Percentiles rank a stretch among this genome's conserved stretches.
phyloP scores from a whole-genome alignment of 2,113 vertebrate species.

The Pseudolaguvia tuberculata region DNA sequence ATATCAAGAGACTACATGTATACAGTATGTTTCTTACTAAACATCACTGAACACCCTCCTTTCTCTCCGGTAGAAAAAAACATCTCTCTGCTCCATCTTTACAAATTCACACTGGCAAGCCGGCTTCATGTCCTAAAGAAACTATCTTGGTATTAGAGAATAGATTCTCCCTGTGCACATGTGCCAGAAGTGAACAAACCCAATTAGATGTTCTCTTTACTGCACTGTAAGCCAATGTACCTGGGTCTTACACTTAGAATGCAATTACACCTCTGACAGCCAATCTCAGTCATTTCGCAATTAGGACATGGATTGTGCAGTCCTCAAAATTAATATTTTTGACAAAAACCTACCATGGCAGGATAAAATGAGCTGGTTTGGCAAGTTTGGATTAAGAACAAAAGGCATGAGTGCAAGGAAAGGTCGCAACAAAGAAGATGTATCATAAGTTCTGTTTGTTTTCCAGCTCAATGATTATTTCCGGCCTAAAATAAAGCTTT shows the following conservation, averaged over 20 bases:
- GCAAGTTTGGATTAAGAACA: conserved; percentile 30
- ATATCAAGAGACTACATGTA: neutral
- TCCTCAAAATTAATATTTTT: conserved; percentile 30
- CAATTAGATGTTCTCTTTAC: conserved; percentile 62
- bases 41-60: conserved; percentile 10
- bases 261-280: conserved; percentile 62
- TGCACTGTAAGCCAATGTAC: conserved; percentile 61
- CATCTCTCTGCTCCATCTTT: neutral
- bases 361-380: conserved; percentile 29
- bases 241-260: conserved; percentile 62
- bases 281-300: conserved; percentile 55
- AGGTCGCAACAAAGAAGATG: conserved; percentile 21
- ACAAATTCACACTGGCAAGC: neutral
- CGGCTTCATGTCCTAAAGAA: conserved; percentile 45
- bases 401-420: conserved; percentile 25
- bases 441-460: conserved; percentile 27
- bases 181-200: conserved; percentile 64
- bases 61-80: neutral
- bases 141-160: conserved; percentile 60
- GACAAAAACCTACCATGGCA: conserved; percentile 22
- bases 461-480: conserved; percentile 9
- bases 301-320: conserved; percentile 42
- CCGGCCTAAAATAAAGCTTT: neutral
- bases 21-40: neutral
- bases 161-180: conserved; percentile 65